Conservation (phyloP, 2,888 invertebrate genomes). For the Parapristionchus giblindavisi region DNA sequence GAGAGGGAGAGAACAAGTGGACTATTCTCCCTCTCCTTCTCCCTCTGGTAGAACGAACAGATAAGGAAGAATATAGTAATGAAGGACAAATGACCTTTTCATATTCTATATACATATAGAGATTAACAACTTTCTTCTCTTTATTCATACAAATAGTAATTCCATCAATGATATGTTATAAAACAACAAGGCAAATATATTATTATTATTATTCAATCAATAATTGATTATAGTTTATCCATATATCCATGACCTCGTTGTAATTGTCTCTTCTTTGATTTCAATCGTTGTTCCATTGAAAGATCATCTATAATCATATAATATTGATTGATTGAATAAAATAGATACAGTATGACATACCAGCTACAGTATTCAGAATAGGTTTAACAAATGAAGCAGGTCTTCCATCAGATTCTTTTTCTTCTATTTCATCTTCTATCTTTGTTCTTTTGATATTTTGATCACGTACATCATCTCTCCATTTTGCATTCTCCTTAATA, state of each 20-base stretch:
- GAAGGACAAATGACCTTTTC: no score
- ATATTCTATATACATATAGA: no score
- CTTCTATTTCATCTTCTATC: conserved; percentile 44
- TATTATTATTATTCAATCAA: no score
- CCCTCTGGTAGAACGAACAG: neutral
- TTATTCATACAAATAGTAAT: no score
- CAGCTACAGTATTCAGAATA: conserved; percentile 17
- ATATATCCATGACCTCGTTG: conserved; percentile 54
- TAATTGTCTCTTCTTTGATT: conserved; percentile 50
- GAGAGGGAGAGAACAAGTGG: conserved; percentile 1
- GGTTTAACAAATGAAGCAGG: conserved; percentile 34
- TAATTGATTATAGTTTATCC: conserved; percentile 45
- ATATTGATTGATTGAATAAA: neutral
- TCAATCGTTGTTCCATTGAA: conserved; percentile 52
- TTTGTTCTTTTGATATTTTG: conserved; percentile 39
- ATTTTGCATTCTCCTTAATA: conserved; percentile 54
- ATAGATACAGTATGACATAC: neutral
- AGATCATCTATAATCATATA: conserved; percentile 41
- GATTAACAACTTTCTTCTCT: no score
- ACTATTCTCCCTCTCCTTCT: neutral
- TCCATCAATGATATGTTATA: no score
- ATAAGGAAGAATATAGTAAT: neutral
- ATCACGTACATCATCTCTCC: conserved; percentile 48
- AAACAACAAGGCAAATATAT: no score
- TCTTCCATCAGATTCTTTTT: conserved; percentile 38